Conservation (phyloP, 2,113 vertebrate genomes). For the Scalopus aquaticus region DNA sequence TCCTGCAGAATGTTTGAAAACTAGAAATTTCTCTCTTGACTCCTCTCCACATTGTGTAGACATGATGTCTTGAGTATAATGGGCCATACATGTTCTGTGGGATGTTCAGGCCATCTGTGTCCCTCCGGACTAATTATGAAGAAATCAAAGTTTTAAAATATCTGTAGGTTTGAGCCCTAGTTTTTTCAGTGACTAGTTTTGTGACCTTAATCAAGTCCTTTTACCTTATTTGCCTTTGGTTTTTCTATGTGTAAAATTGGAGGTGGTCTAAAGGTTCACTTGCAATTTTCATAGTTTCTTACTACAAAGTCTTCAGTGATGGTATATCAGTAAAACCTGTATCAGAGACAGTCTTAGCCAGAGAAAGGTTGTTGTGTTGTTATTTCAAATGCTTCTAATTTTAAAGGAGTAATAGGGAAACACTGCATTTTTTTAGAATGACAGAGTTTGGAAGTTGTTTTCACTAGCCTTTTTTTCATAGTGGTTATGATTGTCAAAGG, state of each 20-base stretch:
- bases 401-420: not conserved
- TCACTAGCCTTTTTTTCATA: not conserved
- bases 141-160: not conserved
- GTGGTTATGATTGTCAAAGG: not conserved
- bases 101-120: not conserved
- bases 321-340: not conserved
- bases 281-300: slow-evolving; percentile 19
- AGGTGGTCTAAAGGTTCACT: not conserved
- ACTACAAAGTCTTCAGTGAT: not conserved
- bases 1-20: not conserved
- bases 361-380: not conserved
- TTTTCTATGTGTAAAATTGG: not conserved
- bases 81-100: not conserved
- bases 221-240: not conserved
- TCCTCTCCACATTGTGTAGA: not conserved
- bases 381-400: not conserved
- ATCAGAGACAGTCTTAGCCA: not conserved
- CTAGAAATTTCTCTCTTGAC: not conserved
- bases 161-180: not conserved
- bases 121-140: not conserved
- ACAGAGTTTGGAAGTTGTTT: not conserved
- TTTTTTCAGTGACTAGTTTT: not conserved
- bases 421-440: not conserved
- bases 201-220: not conserved
- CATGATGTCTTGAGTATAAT: not conserved